Percentiles rank a stretch among this genome's conserved stretches.
Evolutionary conservation across 2,888 invertebrate species (phyloP).

Genomic region (Nymphalis c-album): DNA sequence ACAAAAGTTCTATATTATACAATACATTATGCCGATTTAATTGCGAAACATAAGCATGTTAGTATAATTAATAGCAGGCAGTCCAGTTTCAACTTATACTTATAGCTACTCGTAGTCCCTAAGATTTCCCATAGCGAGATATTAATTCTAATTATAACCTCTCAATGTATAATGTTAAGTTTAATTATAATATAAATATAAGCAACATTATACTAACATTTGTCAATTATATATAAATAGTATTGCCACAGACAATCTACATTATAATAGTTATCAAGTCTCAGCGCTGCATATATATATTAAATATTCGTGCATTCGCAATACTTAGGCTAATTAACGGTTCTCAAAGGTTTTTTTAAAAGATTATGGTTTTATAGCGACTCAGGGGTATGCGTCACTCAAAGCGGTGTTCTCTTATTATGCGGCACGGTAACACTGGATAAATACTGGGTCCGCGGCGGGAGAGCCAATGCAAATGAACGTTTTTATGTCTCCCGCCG

Average conservation of each 20-base stretch:
- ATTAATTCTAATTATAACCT: slow-evolving; percentile 2
- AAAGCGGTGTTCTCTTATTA: slow-evolving; percentile 69
- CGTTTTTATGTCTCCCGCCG: slow-evolving; percentile 65
- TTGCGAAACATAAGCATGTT: too few relatives aligned
- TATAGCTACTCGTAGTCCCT: background rate
- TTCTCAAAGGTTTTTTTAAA: slow-evolving; percentile 52
- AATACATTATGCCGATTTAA: too few relatives aligned
- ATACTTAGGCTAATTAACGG: slow-evolving; percentile 58
- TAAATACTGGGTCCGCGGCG: slow-evolving; percentile 64
- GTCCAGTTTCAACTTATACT: background rate
- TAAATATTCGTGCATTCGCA: slow-evolving; percentile 31
- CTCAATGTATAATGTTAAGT: background rate
- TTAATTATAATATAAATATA: background rate
- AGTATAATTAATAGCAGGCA: background rate
- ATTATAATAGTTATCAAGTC: slow-evolving; percentile 7
- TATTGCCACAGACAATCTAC: background rate
- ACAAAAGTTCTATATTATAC: too few relatives aligned
- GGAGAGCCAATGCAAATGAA: slow-evolving; percentile 73
- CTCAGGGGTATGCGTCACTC: slow-evolving; percentile 56
- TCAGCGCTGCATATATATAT: slow-evolving; percentile 15
- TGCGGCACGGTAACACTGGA: slow-evolving; percentile 67
- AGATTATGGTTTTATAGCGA: slow-evolving; percentile 60
- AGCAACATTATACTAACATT: background rate
- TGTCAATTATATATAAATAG: background rate
- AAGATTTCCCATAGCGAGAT: background rate